Evolutionary conservation across 2,113 vertebrate species (phyloP), one percentile per base, ranked within the genome.

Genomic region (Polyodon spathula): DNA sequence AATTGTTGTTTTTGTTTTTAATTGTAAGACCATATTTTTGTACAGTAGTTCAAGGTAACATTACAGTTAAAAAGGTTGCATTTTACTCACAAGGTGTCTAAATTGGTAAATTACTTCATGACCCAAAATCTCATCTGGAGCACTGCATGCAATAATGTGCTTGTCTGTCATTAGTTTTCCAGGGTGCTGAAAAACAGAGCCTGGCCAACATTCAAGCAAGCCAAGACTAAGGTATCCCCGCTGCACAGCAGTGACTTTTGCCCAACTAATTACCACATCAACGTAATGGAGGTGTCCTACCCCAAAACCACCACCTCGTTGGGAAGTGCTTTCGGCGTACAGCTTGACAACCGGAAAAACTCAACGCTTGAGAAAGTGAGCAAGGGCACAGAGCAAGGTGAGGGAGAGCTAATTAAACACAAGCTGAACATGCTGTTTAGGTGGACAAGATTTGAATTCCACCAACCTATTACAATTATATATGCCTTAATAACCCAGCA

Each of bases 221-320:
- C 95, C 12, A 99, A 98, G 70, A 87, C 93, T 58, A 98, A 97
- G 78, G 90, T 97, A 62, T 97, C 93, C 6, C 94, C 95, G 1
- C 81, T 99, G n/a, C 96, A 99, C 73, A 98, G 95, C 86, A 98
- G 96, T 48, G 96, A 99, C 73, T 99, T 99, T 81, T 99, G 96
- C 67, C 95, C 96, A 41, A 99, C 96, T 48, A 99, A 99, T 73
- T 99, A 95, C 69, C 96, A 99, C 43, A 81, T 98, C 62, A 99
- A 97, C 1, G 88, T 97, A 64, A 95, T 99, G 90, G 94, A 99
- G 79, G 94, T 99, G 38, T 98, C 96, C 50, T 98, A 99, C 73
- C 93, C 94, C 14, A 97, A 97, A 77, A 97, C 93, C 56, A 92
- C 89, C 57, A 89, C 93, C 1, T 97, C 91, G 6, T 81, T 99